Evolutionary conservation across 1,140 invertebrate species (phyloP), one percentile per base, ranked within the genome.

Genomic region (Drosophila nannoptera): DNA sequence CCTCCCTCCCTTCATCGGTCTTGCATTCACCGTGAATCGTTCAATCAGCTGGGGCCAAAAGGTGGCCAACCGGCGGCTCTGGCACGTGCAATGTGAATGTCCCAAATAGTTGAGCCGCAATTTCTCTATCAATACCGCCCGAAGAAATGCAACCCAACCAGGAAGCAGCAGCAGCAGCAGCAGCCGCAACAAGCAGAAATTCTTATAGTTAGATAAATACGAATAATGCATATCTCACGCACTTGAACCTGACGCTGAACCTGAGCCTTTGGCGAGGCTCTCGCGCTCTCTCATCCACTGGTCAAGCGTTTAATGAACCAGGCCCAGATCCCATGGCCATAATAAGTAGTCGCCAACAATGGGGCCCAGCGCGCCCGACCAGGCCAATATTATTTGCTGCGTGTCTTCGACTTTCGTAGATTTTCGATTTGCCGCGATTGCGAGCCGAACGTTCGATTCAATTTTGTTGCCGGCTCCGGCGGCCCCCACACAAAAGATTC

Each of bases 181-280:
- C 38, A 40, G 9, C 11, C 64, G 55, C 61, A 83, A 70, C 73
- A 65, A 69, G 61, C 73, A 84, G 82, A 74, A 76, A 71, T 72
- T 87, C 38, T 31, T 36, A 16, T 8, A 45, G 64, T 66, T 84
- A 88, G 87, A 88, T 88, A 88, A 88, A 88, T 22, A 22, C 22
- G 22, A 22, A 22, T 88, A 88, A 88, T 88, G 86, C 87, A 88
- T 88, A 88, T 83, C 87, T 88, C 87, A 88, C 87, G 87, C 87
- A 88, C 82, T 76, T 67, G 80, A 81, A 73, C 77, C 56, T 61
- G 38, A 29, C 16, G 43, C 65, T 77, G 64, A 68, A 68, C 75
- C 61, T 35, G 36, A 22, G 22, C 3, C 22, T n/a, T 14, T 33
- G 16, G 7, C 6, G 40, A 42, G n/a, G 14, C 5, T 12, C 14